A percentile compares a stretch with the other conserved stretches of the same genome.
Evolutionary conservation across 2,113 vertebrate species (phyloP).

Genomic region (Oryzias curvinotus): DNA sequence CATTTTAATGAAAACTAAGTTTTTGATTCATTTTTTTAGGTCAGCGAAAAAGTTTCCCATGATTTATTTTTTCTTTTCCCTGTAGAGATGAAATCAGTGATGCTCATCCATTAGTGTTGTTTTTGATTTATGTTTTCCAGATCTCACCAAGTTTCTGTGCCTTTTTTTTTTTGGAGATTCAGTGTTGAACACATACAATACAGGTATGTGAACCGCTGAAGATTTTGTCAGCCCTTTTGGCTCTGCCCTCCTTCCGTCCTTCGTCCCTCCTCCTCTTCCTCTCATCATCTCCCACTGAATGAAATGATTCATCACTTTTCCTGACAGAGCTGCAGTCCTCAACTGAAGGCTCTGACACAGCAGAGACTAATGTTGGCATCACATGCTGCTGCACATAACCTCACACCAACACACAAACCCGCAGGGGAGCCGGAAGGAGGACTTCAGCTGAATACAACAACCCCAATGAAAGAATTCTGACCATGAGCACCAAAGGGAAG

Average conservation of each 20-base stretch:
- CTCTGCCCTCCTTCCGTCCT: too few species aligned
- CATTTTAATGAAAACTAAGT: too few species aligned
- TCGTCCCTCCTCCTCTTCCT: not conserved
- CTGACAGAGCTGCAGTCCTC: constrained; percentile 10
- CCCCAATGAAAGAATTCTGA: constrained; percentile 34
- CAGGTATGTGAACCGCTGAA: not conserved
- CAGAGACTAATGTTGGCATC: constrained; percentile 26
- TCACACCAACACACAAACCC: not conserved
- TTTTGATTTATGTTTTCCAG: too few species aligned
- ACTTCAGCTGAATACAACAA: constrained; percentile 18
- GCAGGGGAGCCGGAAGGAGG: not conserved
- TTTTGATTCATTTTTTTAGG: too few species aligned
- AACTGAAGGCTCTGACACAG: not conserved
- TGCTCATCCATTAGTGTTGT: too few species aligned
- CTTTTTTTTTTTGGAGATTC: too few species aligned
- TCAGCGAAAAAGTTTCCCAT: too few species aligned
- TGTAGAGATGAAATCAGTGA: too few species aligned
- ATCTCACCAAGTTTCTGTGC: too few species aligned
- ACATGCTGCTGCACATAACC: not conserved
- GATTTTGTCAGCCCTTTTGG: not conserved
- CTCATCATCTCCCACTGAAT: constrained; percentile 10
- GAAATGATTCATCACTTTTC: constrained; percentile 38
- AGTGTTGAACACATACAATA: too few species aligned
- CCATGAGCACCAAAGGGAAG: constrained; percentile 7
- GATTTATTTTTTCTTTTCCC: too few species aligned